Percentiles rank a stretch among this genome's conserved stretches.
These are phyloP conservation scores for Epicampocera succincta DNA, from an alignment of 2,888 invertebrate species.

Conservation along the genomic window DNA sequence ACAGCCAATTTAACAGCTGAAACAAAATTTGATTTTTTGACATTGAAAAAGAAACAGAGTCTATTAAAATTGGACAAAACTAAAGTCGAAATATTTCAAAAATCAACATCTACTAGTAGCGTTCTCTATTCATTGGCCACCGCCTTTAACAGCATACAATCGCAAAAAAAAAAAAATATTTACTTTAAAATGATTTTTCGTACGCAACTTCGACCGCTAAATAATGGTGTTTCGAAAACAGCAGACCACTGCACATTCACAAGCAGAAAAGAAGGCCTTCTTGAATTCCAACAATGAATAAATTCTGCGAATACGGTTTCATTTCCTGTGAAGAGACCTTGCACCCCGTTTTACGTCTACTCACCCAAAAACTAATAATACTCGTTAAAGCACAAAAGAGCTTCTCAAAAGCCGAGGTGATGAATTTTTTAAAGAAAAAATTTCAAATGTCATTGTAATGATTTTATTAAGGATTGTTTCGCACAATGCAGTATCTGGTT, in stretches of 20 bases:
- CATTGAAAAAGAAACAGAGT: too few relatives aligned
- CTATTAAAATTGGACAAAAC: too few relatives aligned
- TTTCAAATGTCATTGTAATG: slow-evolving; percentile 36
- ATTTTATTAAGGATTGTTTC: slow-evolving; percentile 43
- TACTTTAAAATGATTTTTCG: slow-evolving; percentile 65
- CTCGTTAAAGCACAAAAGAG: not conserved
- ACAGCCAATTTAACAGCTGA: too few relatives aligned
- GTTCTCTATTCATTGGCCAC: not conserved
- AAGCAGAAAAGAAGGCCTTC: not conserved
- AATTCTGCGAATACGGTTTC: slow-evolving; percentile 7
- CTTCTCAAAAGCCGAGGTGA: slow-evolving; percentile 30
- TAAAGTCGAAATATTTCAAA: too few relatives aligned
- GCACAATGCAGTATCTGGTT: slow-evolving; percentile 12
- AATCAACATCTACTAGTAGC: too few relatives aligned
- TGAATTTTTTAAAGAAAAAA: slow-evolving; percentile 26
- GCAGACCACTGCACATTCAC: not conserved
- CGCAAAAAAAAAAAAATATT: too few relatives aligned
- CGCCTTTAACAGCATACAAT: not conserved
- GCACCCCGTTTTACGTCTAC: not conserved
- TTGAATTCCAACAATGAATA: not conserved
- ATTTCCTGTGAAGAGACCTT: slow-evolving; percentile 29
- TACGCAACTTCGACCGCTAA: slow-evolving; percentile 71
- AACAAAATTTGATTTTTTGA: too few relatives aligned
- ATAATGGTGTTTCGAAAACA: slow-evolving; percentile 18
- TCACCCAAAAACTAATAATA: slow-evolving; percentile 43